Evolutionary conservation across 1,140 invertebrate genomes (phyloP).

Genomic region (Dinothrombium tinctorium): DNA sequence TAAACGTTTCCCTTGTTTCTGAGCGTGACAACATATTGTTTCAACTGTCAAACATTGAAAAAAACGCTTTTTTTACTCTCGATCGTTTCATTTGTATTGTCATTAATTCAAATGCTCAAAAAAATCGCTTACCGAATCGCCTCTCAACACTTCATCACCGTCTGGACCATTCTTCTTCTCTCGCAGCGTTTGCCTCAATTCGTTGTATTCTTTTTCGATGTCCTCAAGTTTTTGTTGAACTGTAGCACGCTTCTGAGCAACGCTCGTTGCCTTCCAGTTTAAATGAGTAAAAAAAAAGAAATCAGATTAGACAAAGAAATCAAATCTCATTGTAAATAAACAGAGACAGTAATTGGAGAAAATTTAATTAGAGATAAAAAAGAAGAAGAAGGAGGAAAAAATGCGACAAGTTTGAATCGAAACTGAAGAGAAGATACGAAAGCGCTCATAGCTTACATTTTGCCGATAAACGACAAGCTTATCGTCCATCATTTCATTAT

Average conservation of each 20-base stretch:
- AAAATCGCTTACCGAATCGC: conserved; percentile 34
- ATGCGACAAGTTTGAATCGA: background rate
- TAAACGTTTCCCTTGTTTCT: conserved; percentile 50
- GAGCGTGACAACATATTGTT: conserved; percentile 50
- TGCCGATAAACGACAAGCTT: conserved; percentile 57
- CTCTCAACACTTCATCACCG: conserved; percentile 36
- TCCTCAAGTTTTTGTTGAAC: conserved; percentile 40
- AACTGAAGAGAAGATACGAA: background rate
- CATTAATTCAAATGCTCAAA: background rate
- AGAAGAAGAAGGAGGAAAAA: background rate
- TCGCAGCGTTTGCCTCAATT: conserved; percentile 29
- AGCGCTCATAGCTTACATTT: conserved; percentile 33
- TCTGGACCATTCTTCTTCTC: conserved; percentile 26
- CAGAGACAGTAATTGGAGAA: background rate
- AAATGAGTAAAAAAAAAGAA: too few relatives aligned
- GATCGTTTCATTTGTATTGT: too few relatives aligned
- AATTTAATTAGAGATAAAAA: background rate
- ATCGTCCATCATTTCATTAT: conserved; percentile 32
- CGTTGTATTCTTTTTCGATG: conserved; percentile 46
- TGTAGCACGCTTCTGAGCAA: conserved; percentile 46
- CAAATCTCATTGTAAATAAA: too few relatives aligned
- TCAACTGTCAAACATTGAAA: conserved; percentile 27
- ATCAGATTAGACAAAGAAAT: too few relatives aligned
- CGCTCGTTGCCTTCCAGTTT: conserved; percentile 33
- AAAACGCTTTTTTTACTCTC: background rate